phyloP scores from a whole-genome alignment of 2,888 invertebrate species.

The Xestia sexstrigata region DNA sequence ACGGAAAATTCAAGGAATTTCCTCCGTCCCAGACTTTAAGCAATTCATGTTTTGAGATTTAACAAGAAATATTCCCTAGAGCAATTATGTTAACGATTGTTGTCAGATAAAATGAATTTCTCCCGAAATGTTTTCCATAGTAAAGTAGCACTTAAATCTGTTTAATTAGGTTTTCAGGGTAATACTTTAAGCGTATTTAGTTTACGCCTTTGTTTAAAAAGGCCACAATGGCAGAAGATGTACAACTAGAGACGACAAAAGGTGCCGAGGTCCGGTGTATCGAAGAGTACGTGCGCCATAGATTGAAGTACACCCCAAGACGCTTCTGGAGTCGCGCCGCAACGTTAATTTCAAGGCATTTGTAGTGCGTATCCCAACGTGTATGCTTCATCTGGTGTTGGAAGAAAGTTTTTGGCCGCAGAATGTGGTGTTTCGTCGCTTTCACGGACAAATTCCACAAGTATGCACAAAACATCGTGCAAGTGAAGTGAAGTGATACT shows the following conservation, averaged over 20 bases:
- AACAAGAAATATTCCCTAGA: constrained; percentile 27
- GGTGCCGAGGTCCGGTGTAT: too few relatives aligned
- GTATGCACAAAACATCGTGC: too few relatives aligned
- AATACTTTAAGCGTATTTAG: background rate
- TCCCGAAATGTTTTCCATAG: constrained; percentile 10
- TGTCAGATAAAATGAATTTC: constrained; percentile 37
- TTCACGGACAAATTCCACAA: too few relatives aligned
- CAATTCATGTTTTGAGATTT: constrained; percentile 43
- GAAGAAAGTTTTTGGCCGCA: too few relatives aligned
- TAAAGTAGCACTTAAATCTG: constrained; percentile 15
- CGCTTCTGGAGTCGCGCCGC: too few relatives aligned
- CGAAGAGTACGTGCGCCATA: too few relatives aligned
- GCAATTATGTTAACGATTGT: constrained; percentile 48
- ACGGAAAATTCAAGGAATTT: constrained; percentile 21
- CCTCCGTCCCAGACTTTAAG: constrained; percentile 15
- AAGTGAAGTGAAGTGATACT: too few relatives aligned
- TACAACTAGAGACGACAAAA: background rate
- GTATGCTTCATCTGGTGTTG: too few relatives aligned
- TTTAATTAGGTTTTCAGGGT: background rate
- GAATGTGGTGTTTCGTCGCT: too few relatives aligned
- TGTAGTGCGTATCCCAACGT: too few relatives aligned
- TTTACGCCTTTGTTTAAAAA: background rate
- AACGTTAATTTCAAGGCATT: too few relatives aligned
- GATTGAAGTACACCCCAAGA: too few relatives aligned
- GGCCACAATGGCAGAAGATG: background rate